Conservation (phyloP, 2,797 vertebrate species). For the Lithobates sylvaticus region DNA sequence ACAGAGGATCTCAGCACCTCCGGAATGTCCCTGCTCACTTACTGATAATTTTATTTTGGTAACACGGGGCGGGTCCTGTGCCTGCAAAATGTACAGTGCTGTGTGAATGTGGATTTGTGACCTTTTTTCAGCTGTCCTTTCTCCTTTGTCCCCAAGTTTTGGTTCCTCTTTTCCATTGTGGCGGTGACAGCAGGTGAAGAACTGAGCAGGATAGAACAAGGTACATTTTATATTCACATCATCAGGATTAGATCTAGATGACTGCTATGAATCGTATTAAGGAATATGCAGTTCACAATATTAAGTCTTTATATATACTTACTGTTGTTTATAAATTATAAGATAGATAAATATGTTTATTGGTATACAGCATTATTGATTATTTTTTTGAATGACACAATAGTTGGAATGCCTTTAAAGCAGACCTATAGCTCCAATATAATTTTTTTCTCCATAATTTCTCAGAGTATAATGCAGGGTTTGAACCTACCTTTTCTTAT, state of each 20-base stretch:
- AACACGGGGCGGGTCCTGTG: conserved; percentile 70
- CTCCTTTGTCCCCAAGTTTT: conserved; percentile 50
- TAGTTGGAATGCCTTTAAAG: neutral
- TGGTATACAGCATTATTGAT: neutral
- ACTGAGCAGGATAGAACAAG: conserved; percentile 5
- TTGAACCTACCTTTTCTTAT: no score
- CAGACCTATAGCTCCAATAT: neutral
- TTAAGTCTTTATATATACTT: no score
- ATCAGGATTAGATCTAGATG: no score
- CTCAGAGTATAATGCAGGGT: no score
- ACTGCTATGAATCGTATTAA: no score
- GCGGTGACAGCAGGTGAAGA: conserved; percentile 14
- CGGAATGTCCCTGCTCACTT: conserved; percentile 79
- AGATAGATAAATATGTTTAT: neutral
- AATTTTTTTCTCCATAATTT: no score
- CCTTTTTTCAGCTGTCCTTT: conserved; percentile 48
- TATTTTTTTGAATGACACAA: neutral
- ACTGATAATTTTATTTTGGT: conserved; percentile 84
- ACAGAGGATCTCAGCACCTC: conserved; percentile 56
- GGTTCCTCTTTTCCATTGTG: conserved; percentile 34
- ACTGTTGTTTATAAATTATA: no score
- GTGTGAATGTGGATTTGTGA: conserved; percentile 11
- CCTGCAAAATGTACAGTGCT: conserved; percentile 33
- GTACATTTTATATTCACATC: conserved; percentile 8
- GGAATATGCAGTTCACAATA: neutral